phyloP scores from a whole-genome alignment of 1,140 invertebrate genomes.

The Trissolcus basalis region DNA sequence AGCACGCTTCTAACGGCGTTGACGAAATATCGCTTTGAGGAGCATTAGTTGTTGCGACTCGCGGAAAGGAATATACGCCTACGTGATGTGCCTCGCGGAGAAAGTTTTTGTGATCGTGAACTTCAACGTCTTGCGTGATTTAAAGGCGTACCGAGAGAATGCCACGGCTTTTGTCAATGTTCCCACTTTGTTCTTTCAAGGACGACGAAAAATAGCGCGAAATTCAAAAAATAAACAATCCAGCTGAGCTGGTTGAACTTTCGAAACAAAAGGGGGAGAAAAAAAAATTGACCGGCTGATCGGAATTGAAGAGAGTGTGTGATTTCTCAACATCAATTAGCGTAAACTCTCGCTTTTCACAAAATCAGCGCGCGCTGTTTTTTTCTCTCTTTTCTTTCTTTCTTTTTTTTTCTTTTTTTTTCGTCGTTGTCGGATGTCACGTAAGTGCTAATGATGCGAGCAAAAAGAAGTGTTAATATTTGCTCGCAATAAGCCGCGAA shows the following conservation, averaged over 20 bases:
- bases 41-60: too few species aligned
- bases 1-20: too few species aligned
- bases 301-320: conserved; percentile 4
- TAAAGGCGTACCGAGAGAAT: not conserved
- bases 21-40: too few species aligned
- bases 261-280: too few species aligned
- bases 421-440: conserved; percentile 42
- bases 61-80: too few species aligned
- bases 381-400: conserved; percentile 7
- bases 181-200: too few species aligned
- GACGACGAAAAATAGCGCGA: too few species aligned
- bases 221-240: too few species aligned
- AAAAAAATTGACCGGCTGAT: too few species aligned
- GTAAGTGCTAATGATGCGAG: conserved; percentile 58
- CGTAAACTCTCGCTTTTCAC: conserved; percentile 44
- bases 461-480: conserved; percentile 61
- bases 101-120: conserved; percentile 73
- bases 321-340: conserved; percentile 41
- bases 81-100: conserved; percentile 65
- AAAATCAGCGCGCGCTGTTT: conserved; percentile 19
- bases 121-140: conserved; percentile 60
- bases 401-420: not conserved
- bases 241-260: too few species aligned
- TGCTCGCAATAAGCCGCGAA: conserved; percentile 54
- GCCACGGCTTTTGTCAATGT: too few species aligned